These are phyloP conservation scores for Lathronympha strigana DNA, from an alignment of 2,888 invertebrate species.

Conservation along the genomic window DNA sequence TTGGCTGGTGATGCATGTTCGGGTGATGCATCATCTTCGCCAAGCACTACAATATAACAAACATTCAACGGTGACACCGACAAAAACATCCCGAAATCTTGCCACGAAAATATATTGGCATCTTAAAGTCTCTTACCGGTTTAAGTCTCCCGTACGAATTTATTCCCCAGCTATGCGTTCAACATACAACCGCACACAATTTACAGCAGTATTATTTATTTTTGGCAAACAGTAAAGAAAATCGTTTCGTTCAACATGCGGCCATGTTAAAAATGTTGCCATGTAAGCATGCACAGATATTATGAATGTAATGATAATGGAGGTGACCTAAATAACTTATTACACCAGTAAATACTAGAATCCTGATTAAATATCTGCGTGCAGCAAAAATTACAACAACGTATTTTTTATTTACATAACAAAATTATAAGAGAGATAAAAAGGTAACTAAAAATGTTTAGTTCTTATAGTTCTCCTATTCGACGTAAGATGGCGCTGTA, in stretches of 20 bases:
- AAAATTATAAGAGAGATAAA: neutral
- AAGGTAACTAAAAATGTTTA: neutral
- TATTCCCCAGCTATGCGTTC: conserved; percentile 62
- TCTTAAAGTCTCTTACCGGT: conserved; percentile 66
- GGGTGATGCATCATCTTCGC: conserved; percentile 83
- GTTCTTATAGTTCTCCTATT: neutral
- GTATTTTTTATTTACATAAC: too few relatives aligned
- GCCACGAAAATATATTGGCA: conserved; percentile 48
- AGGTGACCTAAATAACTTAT: neutral
- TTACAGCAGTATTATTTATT: conserved; percentile 66
- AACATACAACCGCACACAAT: conserved; percentile 74
- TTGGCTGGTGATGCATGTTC: conserved; percentile 83
- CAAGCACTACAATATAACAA: conserved; percentile 67
- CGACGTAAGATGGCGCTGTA: neutral
- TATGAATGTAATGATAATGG: conserved; percentile 37
- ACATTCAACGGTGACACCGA: conserved; percentile 62
- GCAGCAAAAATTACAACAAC: neutral
- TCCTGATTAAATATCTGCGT: neutral
- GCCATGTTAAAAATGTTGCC: conserved; percentile 89
- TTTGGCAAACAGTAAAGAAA: conserved; percentile 93
- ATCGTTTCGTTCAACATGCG: conserved; percentile 91
- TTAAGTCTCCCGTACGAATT: conserved; percentile 58
- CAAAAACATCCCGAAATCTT: conserved; percentile 71
- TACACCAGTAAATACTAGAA: neutral
- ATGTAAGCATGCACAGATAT: conserved; percentile 41